Evolutionary conservation across 1,140 invertebrate genomes (phyloP).

Genomic region (Episyrphus balteatus): DNA sequence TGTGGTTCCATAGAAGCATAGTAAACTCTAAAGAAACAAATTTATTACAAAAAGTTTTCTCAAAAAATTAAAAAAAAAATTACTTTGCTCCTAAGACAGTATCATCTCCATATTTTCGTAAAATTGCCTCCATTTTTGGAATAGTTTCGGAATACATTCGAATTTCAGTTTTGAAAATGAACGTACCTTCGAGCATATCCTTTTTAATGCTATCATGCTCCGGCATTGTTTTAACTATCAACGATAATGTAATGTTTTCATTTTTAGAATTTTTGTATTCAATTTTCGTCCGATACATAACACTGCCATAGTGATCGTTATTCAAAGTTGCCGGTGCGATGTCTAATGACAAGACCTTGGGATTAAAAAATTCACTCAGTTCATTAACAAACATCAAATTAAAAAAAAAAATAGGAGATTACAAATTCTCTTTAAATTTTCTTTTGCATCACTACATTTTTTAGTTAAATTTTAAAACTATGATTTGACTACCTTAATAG

Average conservation of each 20-base stretch:
- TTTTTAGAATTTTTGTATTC: not conserved
- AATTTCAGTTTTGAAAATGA: conserved; percentile 7
- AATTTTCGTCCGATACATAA: not conserved
- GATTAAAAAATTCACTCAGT: too few species aligned
- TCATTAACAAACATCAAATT: too few species aligned
- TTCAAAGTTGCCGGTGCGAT: not conserved
- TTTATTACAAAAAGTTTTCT: too few species aligned
- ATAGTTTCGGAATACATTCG: conserved; percentile 3
- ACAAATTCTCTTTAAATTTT: too few species aligned
- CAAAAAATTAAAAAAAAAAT: too few species aligned
- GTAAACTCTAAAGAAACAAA: too few species aligned
- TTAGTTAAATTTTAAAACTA: too few species aligned
- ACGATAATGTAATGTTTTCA: not conserved
- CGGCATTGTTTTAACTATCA: conserved; percentile 1
- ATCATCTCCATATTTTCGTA: not conserved
- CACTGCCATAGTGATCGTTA: not conserved
- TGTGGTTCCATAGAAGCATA: not conserved
- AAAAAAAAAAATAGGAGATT: too few species aligned
- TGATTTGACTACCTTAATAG: too few species aligned
- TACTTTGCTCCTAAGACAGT: conserved; percentile 2
- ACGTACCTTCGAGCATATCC: not conserved
- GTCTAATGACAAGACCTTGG: not conserved
- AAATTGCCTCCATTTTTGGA: not conserved
- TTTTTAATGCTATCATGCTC: conserved; percentile 3
- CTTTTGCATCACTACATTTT: too few species aligned